Conservation (phyloP, 2,113 vertebrate species). For the Motacilla tschutschensis region DNA sequence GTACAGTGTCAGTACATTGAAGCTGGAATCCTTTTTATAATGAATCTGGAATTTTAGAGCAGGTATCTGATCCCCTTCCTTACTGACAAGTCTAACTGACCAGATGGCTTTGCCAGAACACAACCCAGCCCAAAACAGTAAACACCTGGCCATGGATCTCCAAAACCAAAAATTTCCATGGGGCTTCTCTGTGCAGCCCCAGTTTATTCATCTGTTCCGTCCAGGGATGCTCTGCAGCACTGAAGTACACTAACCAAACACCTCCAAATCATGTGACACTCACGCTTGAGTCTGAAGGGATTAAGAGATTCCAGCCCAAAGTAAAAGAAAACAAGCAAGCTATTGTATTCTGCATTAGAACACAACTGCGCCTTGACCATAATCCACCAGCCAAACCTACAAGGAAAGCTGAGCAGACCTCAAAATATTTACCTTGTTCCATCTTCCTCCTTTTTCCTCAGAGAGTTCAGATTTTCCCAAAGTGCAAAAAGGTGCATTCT, state of each 20-base stretch:
- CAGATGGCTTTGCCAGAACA: not conserved
- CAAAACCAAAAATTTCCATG: not conserved
- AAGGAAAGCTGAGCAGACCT: constrained; percentile 25
- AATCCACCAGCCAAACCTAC: constrained; percentile 38
- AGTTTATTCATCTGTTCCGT: not conserved
- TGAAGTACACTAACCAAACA: constrained; percentile 34
- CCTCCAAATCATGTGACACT: constrained; percentile 47
- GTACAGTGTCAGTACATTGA: fast-evolving
- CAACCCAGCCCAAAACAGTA: not conserved
- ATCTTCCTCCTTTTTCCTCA: constrained; percentile 21
- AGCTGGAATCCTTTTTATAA: not conserved
- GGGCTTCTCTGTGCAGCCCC: not conserved
- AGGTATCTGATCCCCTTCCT: not conserved
- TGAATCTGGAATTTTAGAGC: not conserved
- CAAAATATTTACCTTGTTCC: constrained; percentile 44
- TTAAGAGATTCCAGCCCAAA: constrained; percentile 56
- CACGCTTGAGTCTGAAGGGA: constrained; percentile 35
- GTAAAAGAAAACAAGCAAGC: constrained; percentile 59
- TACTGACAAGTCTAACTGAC: not conserved
- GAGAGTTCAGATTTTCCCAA: constrained; percentile 25
- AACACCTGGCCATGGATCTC: not conserved
- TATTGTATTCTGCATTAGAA: constrained; percentile 36
- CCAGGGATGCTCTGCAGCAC: constrained; percentile 32
- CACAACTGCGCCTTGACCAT: constrained; percentile 23
- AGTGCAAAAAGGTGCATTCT: constrained; percentile 52